Conservation (phyloP, 1,140 invertebrate species). For the Drusus annulatus region DNA sequence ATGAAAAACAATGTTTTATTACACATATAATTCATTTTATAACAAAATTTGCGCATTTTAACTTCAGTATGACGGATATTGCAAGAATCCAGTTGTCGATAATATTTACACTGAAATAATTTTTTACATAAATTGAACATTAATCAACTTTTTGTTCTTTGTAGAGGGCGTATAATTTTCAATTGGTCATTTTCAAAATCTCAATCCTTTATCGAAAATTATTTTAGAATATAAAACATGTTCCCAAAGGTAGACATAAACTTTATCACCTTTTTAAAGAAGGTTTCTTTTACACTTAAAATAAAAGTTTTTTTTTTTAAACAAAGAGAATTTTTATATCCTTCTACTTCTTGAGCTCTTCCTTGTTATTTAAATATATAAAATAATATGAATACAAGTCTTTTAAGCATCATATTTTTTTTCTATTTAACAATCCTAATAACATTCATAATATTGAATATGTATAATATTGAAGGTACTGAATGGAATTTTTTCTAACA, state of each 20-base stretch:
- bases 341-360: too few species aligned
- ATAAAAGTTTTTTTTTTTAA: too few species aligned
- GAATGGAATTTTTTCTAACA: too few species aligned
- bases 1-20: conserved; percentile 3
- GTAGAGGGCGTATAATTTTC: conserved; percentile 15
- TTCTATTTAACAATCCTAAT: too few species aligned
- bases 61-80: conserved; percentile 15
- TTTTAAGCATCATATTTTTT: too few species aligned
- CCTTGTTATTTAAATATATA: too few species aligned
- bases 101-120: conserved; percentile 13
- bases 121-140: conserved; percentile 28
- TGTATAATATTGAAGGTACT: too few species aligned
- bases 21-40: conserved; percentile 41
- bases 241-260: neutral
- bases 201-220: conserved; percentile 3
- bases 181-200: conserved; percentile 33
- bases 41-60: conserved; percentile 38
- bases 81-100: neutral
- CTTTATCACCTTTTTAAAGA: too few species aligned
- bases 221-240: conserved; percentile 18
- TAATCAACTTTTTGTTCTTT: neutral
- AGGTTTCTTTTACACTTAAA: too few species aligned
- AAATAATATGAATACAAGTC: too few species aligned
- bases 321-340: too few species aligned
- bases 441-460: too few species aligned